Conservation (phyloP, 2,113 vertebrate genomes). For the Eonycteris spelaea region DNA sequence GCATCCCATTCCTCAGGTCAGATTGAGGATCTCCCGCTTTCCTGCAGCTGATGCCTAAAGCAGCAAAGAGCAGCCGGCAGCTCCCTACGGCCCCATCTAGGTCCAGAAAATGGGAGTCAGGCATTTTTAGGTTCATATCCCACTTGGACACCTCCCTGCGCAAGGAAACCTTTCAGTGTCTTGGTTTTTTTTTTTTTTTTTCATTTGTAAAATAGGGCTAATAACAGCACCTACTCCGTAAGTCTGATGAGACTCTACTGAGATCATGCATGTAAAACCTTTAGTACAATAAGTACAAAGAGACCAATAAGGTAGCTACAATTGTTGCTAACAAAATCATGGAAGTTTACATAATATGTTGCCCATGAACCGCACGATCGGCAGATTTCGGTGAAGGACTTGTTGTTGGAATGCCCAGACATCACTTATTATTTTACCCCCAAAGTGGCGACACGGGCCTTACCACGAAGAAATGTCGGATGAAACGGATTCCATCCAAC, state of each 20-base stretch:
- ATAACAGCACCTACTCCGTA: background rate
- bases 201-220: background rate
- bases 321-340: background rate
- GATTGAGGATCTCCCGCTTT: background rate
- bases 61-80: background rate
- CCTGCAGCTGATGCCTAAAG: background rate
- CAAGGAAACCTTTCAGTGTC: background rate
- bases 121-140: background rate
- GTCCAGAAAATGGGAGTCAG: background rate
- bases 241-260: background rate
- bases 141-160: background rate
- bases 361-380: background rate
- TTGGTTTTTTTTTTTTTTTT: background rate
- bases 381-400: slow-evolving; percentile 27
- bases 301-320: background rate
- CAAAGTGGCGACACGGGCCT: background rate
- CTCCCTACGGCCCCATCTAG: background rate
- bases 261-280: background rate
- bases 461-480: slow-evolving; percentile 29
- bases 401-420: background rate
- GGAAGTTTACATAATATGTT: background rate
- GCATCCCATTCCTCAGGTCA: background rate
- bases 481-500: slow-evolving; percentile 31
- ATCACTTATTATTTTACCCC: background rate
- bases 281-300: background rate